These are phyloP conservation scores for Tineola bisselliella DNA, from an alignment of 2,888 invertebrate species.

Conservation along the genomic window DNA sequence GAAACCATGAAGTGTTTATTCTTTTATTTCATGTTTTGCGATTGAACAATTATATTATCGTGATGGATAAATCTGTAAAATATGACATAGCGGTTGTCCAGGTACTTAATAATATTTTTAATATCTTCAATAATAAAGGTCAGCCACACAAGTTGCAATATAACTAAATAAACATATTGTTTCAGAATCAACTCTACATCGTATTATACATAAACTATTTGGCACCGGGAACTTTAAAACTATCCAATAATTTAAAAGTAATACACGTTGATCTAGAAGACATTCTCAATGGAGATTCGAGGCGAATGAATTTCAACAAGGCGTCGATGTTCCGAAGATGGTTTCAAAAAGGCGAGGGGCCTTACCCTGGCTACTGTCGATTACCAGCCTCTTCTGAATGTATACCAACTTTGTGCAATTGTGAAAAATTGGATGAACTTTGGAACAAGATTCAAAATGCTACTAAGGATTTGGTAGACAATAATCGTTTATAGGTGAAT, in stretches of 20 bases:
- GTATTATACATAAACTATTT: conserved; percentile 38
- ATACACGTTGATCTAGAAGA: conserved; percentile 21
- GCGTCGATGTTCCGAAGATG: conserved; percentile 29
- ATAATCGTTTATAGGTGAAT: not conserved
- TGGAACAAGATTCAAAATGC: conserved; percentile 23
- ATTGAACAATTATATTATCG: not conserved
- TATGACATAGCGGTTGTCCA: not conserved
- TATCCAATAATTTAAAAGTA: conserved; percentile 23
- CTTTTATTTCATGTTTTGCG: not conserved
- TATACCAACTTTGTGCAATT: conserved; percentile 41
- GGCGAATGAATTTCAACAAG: conserved; percentile 16
- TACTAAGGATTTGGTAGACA: not conserved
- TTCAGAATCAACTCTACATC: conserved; percentile 35
- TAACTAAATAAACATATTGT: too few relatives aligned
- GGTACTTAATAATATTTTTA: too few relatives aligned
- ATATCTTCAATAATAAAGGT: too few relatives aligned
- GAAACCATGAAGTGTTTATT: not conserved
- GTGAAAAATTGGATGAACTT: conserved; percentile 29
- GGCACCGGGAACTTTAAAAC: conserved; percentile 34
- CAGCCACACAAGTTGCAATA: too few relatives aligned
- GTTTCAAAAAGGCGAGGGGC: conserved; percentile 37
- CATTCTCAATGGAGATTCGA: conserved; percentile 18
- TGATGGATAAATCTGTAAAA: not conserved
- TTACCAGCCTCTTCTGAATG: conserved; percentile 38
- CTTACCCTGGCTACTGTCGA: conserved; percentile 53